Conservation (phyloP, 1,140 invertebrate genomes). For the Diorhabda carinulata region DNA sequence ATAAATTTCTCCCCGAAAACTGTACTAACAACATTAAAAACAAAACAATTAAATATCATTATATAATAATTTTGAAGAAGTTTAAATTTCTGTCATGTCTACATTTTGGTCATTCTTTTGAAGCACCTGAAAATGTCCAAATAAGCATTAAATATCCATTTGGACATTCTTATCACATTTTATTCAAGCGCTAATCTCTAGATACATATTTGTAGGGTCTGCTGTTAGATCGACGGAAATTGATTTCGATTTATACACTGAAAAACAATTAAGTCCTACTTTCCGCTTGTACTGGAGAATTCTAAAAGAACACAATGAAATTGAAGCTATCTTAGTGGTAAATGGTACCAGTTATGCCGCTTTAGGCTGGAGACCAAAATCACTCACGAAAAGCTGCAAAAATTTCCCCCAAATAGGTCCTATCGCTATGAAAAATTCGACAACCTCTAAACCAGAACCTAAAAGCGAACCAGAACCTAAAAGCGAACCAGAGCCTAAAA, state of each 20-base stretch:
- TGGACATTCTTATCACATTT: too few relatives aligned
- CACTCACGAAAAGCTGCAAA: conserved; percentile 67
- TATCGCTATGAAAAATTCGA: conserved; percentile 16
- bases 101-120: too few relatives aligned
- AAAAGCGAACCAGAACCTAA: conserved; percentile 48
- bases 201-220: conserved; percentile 53
- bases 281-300: conserved; percentile 80
- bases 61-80: too few relatives aligned
- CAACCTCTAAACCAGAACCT: conserved; percentile 44
- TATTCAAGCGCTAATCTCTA: too few relatives aligned
- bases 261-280: conserved; percentile 65
- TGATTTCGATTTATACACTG: conserved; percentile 65
- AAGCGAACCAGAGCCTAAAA: conserved; percentile 42
- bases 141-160: too few relatives aligned
- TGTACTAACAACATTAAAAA: too few relatives aligned
- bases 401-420: conserved; percentile 66
- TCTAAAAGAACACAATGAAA: conserved; percentile 71
- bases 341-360: conserved; percentile 84
- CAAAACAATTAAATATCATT: too few relatives aligned
- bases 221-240: conserved; percentile 60
- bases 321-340: conserved; percentile 79
- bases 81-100: too few relatives aligned
- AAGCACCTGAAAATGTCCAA: too few relatives aligned
- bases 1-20: too few relatives aligned
- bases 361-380: conserved; percentile 75